These are phyloP conservation scores for Cheilosia impressa DNA, from an alignment of 2,888 invertebrate genomes.

Conservation along the genomic window DNA sequence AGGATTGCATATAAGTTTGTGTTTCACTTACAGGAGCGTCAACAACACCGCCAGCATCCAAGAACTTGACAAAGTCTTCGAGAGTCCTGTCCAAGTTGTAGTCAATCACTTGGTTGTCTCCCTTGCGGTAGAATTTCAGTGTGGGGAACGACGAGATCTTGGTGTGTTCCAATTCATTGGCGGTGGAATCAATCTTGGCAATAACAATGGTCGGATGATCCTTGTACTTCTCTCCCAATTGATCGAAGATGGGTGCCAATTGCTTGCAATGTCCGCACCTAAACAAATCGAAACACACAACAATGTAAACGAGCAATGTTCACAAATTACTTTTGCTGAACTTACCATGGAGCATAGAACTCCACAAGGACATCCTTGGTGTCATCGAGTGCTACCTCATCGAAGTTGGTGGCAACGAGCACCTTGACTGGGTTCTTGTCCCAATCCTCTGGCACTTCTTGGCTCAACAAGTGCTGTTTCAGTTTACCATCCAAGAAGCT, in stretches of 20 bases:
- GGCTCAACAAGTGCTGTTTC: slow-evolving; percentile 97
- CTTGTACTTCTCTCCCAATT: slow-evolving; percentile 96
- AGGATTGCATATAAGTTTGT: neutral
- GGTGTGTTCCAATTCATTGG: slow-evolving; percentile 98
- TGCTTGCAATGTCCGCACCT: slow-evolving; percentile 99
- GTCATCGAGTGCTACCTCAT: slow-evolving; percentile 93
- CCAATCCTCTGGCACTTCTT: slow-evolving; percentile 98
- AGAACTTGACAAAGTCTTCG: slow-evolving; percentile 95
- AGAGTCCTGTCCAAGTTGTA: slow-evolving; percentile 98
- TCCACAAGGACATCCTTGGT: slow-evolving; percentile 97
- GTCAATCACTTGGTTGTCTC: slow-evolving; percentile 93
- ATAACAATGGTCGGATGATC: slow-evolving; percentile 92
- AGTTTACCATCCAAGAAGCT: slow-evolving; percentile 95
- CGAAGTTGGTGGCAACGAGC: slow-evolving; percentile 97
- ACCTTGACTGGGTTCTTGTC: slow-evolving; percentile 96
- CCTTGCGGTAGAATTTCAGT: slow-evolving; percentile 96
- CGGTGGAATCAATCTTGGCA: slow-evolving; percentile 99
- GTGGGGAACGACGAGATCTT: slow-evolving; percentile 98
- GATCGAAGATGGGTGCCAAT: slow-evolving; percentile 97
- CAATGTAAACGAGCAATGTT: neutral
- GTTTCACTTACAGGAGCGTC: slow-evolving; percentile 85
- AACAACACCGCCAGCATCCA: slow-evolving; percentile 94
- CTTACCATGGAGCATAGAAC: slow-evolving; percentile 98
- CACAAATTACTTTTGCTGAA: slow-evolving; percentile 39
- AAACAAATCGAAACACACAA: neutral